These are phyloP conservation scores for Cepphus grylle DNA, from an alignment of 2,113 vertebrate genomes.

Conservation along the genomic window DNA sequence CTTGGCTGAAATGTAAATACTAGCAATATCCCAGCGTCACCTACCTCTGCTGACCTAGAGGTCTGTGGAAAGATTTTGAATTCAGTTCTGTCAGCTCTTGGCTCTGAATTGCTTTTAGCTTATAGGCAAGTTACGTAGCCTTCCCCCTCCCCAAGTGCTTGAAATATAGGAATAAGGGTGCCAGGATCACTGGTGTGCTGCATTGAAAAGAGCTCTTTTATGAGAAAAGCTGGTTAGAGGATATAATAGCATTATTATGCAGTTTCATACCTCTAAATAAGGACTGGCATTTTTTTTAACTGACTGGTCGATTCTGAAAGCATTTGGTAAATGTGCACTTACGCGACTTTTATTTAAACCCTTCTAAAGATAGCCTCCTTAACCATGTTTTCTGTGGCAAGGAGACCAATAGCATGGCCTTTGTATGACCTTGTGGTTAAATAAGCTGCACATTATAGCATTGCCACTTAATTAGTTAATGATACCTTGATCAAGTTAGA, in stretches of 20 bases:
- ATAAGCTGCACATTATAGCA: not conserved
- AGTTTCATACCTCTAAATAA: not conserved
- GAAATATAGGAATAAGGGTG: not conserved
- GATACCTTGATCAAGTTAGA: conserved; percentile 37
- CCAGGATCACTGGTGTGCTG: not conserved
- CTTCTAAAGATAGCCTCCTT: not conserved
- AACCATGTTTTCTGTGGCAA: not conserved
- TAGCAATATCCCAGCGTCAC: not conserved
- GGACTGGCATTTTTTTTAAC: not conserved
- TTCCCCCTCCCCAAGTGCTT: not conserved
- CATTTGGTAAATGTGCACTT: not conserved
- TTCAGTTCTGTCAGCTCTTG: not conserved
- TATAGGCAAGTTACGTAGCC: not conserved
- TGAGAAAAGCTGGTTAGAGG: not conserved
- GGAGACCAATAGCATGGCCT: not conserved
- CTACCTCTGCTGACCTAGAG: not conserved
- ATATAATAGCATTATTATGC: not conserved
- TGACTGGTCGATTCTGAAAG: not conserved
- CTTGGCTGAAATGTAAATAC: not conserved
- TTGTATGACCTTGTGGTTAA: not conserved
- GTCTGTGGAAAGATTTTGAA: not conserved
- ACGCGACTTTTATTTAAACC: not conserved
- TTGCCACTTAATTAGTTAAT: conserved; percentile 38
- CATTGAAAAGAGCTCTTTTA: not conserved
- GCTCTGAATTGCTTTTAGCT: not conserved